phyloP scores from a whole-genome alignment of 2,888 invertebrate genomes.

The Drosophila ustulata region DNA sequence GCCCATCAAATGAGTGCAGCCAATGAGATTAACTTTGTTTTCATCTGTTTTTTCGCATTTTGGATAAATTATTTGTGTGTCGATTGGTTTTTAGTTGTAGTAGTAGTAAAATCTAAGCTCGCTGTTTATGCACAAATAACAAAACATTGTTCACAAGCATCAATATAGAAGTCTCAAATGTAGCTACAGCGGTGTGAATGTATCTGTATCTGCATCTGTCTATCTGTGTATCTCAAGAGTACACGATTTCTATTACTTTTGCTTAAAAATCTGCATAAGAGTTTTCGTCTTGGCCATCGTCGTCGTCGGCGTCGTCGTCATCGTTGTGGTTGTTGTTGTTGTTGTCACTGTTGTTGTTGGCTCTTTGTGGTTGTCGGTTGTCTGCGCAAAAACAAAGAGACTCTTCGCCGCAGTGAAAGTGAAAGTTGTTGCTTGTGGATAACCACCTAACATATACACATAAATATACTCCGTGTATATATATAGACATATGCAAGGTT shows the following conservation, averaged over 20 bases:
- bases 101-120: constrained; percentile 7
- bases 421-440: constrained; percentile 64
- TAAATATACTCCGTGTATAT: constrained; percentile 18
- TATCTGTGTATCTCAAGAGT: constrained; percentile 23
- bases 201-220: constrained; percentile 23
- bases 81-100: constrained; percentile 1
- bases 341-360: constrained; percentile 24
- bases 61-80: constrained; percentile 42
- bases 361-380: constrained; percentile 44
- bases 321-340: neutral
- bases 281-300: constrained; percentile 47
- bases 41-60: constrained; percentile 9
- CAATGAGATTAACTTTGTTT: constrained; percentile 10
- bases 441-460: constrained; percentile 11
- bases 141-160: constrained; percentile 37
- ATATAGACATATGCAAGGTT: constrained; percentile 58
- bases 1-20: neutral
- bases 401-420: constrained; percentile 73
- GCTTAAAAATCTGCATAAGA: constrained; percentile 76
- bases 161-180: constrained; percentile 6
- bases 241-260: constrained; percentile 76
- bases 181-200: constrained; percentile 17
- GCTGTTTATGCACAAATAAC: constrained; percentile 81
- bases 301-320: constrained; percentile 19
- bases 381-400: constrained; percentile 72